phyloP scores from a whole-genome alignment of 2,797 vertebrate genomes.

The Melanotaenia trifasciata region DNA sequence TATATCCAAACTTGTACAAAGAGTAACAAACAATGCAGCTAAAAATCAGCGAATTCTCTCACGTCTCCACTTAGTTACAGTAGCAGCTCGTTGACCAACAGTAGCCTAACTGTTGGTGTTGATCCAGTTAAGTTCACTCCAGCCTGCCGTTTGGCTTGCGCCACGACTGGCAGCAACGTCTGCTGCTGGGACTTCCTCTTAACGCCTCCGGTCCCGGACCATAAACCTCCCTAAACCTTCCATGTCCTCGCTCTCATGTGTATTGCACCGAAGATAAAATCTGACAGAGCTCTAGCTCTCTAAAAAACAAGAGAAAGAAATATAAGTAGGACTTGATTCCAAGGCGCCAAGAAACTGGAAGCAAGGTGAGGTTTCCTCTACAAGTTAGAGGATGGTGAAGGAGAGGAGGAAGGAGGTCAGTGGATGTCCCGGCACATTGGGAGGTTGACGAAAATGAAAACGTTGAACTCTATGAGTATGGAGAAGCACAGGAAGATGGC shows the following conservation, averaged over 20 bases:
- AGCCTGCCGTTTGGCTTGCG: slow-evolving; percentile 63
- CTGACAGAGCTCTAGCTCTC: slow-evolving; percentile 54
- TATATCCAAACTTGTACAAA: slow-evolving; percentile 78
- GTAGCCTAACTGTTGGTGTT: slow-evolving; percentile 35
- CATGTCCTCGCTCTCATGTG: slow-evolving; percentile 24
- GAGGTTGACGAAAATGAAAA: slow-evolving; percentile 97
- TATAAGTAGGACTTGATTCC: slow-evolving; percentile 47
- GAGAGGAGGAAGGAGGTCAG: slow-evolving; percentile 60
- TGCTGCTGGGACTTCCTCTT: slow-evolving; percentile 30
- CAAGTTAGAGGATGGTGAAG: slow-evolving; percentile 14
- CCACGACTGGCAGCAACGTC: slow-evolving; percentile 32
- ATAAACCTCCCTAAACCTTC: slow-evolving; percentile 14
- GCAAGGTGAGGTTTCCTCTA: slow-evolving; percentile 54
- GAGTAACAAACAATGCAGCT: slow-evolving; percentile 75
- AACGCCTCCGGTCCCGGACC: slow-evolving; percentile 17
- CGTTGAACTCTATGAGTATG: slow-evolving; percentile 96
- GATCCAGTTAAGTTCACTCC: slow-evolving; percentile 76
- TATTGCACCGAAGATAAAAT: slow-evolving; percentile 73
- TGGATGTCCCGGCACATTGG: slow-evolving; percentile 92
- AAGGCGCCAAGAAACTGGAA: slow-evolving; percentile 53
- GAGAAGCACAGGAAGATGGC: slow-evolving; percentile 94
- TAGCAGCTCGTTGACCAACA: slow-evolving; percentile 65
- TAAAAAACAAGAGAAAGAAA: slow-evolving; percentile 33
- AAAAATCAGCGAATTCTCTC: slow-evolving; percentile 55
- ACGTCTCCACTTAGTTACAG: slow-evolving; percentile 39